Evolutionary conservation across 2,113 vertebrate species (phyloP).

Genomic region (Cynocephalus volans): DNA sequence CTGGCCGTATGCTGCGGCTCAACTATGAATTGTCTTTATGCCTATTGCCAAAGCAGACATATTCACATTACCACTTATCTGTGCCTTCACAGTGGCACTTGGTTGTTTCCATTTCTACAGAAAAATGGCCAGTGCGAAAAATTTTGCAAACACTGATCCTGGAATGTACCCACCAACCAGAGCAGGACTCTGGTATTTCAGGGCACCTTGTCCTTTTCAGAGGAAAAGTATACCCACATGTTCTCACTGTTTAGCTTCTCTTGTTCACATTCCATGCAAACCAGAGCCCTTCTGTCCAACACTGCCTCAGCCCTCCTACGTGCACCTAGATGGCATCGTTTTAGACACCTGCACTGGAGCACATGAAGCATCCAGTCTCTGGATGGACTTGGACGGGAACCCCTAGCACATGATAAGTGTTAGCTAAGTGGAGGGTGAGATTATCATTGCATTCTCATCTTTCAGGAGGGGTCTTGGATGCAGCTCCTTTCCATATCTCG

Average conservation of each 20-base stretch:
- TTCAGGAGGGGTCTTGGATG: not conserved
- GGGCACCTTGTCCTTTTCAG: not conserved
- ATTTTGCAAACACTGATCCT: not conserved
- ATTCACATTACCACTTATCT: fast-evolving
- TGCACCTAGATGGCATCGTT: not conserved
- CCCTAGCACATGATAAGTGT: not conserved
- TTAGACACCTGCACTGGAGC: not conserved
- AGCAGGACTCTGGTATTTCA: not conserved
- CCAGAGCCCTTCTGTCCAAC: not conserved
- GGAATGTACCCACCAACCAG: not conserved
- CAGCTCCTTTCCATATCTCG: not conserved
- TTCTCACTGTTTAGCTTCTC: not conserved
- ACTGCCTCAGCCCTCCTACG: not conserved
- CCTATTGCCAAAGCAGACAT: not conserved
- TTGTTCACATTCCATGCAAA: not conserved
- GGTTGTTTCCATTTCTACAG: not conserved
- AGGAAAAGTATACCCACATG: not conserved
- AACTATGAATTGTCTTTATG: no score
- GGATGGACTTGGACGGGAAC: not conserved
- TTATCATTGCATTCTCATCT: not conserved
- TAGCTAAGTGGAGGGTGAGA: not conserved
- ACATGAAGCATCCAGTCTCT: not conserved
- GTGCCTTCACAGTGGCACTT: not conserved
- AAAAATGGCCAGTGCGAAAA: not conserved
- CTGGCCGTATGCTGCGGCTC: fast-evolving